Evolutionary conservation across 2,888 invertebrate genomes (phyloP).

Genomic region (Ceraclea dissimilis): DNA sequence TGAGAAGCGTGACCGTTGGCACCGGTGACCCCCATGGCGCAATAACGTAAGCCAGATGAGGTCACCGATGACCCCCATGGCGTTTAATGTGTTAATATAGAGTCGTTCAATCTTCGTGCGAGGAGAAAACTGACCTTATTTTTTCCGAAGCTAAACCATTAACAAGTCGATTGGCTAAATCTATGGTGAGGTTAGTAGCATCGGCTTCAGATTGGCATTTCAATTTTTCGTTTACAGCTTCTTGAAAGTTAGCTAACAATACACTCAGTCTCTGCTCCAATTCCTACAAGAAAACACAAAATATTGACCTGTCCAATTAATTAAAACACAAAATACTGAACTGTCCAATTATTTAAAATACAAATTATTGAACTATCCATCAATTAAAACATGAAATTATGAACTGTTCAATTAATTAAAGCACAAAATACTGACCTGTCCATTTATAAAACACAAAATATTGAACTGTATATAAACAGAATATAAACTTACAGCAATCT

Average conservation of each 20-base stretch:
- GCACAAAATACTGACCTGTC: background rate
- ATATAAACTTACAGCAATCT: constrained; percentile 47
- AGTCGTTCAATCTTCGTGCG: no score
- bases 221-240: constrained; percentile 77
- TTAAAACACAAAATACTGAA: constrained; percentile 19
- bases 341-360: constrained; percentile 18
- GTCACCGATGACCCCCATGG: no score
- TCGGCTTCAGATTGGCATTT: constrained; percentile 92
- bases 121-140: no score
- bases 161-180: constrained; percentile 84
- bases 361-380: background rate
- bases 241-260: constrained; percentile 76
- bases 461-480: no score
- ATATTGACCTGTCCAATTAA: background rate
- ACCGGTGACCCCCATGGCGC: no score
- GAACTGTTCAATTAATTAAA: constrained; percentile 16
- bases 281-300: constrained; percentile 39
- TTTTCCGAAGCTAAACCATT: constrained; percentile 92
- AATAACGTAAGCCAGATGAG: no score
- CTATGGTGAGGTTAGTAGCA: constrained; percentile 79
- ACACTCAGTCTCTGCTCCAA: constrained; percentile 71
- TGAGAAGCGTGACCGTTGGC: no score
- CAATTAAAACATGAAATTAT: constrained; percentile 18
- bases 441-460: constrained; percentile 5
- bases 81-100: no score